Conservation (phyloP, 2,797 vertebrate genomes). For the Hippocampus kuda region DNA sequence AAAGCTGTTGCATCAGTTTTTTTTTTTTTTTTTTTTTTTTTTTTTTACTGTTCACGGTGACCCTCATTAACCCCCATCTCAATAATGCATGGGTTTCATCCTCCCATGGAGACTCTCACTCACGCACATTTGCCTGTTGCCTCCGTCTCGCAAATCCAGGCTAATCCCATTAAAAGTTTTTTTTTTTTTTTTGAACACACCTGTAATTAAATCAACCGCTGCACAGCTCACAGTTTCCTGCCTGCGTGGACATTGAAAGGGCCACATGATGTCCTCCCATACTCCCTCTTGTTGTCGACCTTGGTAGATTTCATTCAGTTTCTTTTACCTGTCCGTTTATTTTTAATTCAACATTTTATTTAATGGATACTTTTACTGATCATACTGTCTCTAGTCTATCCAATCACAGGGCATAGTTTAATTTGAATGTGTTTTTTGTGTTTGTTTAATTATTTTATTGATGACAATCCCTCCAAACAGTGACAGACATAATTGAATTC, state of each 20-base stretch:
- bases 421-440: background rate
- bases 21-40: too few relatives aligned
- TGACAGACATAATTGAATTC: background rate
- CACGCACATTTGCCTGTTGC: slow-evolving; percentile 13
- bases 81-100: slow-evolving; percentile 45
- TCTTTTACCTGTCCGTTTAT: too few relatives aligned
- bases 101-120: slow-evolving; percentile 23
- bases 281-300: background rate
- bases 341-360: background rate
- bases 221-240: background rate
- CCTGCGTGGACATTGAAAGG: slow-evolving; percentile 5
- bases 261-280: background rate
- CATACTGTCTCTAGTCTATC: background rate
- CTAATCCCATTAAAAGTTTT: slow-evolving; percentile 27
- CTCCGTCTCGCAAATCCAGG: slow-evolving; percentile 12
- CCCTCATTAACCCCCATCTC: slow-evolving; percentile 32
- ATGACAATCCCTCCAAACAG: background rate
- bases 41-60: background rate
- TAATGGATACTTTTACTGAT: background rate
- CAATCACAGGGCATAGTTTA: background rate
- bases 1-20: background rate
- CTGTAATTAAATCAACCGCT: slow-evolving; percentile 38
- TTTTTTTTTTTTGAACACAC: slow-evolving; percentile 37
- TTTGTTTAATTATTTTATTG: background rate
- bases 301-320: background rate